Evolutionary conservation across 1,140 invertebrate species (phyloP).

Genomic region (Tenebrio molitor): DNA sequence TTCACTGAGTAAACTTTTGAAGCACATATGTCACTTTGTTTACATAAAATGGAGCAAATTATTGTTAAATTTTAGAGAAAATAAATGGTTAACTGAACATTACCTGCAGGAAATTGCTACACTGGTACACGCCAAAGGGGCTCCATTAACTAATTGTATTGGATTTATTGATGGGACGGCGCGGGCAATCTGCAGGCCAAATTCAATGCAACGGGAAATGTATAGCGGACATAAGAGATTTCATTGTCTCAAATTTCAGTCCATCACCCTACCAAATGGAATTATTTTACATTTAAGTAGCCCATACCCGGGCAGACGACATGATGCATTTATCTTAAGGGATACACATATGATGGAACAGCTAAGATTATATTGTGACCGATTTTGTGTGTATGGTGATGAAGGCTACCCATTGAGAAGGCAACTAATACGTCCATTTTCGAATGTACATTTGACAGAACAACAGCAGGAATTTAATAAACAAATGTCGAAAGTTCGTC

Average conservation of each 20-base stretch:
- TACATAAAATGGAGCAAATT: constrained; percentile 40
- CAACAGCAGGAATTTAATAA: constrained; percentile 24
- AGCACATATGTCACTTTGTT: constrained; percentile 22
- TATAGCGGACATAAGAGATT: constrained; percentile 29
- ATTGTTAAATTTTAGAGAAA: constrained; percentile 43
- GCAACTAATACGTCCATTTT: constrained; percentile 30
- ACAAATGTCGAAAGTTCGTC: constrained; percentile 26
- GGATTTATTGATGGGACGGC: constrained; percentile 56
- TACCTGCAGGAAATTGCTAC: constrained; percentile 38
- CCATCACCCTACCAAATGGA: constrained; percentile 16
- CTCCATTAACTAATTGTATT: constrained; percentile 48
- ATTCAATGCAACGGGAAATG: constrained; percentile 15
- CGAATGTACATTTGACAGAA: constrained; percentile 20
- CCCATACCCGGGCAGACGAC: constrained; percentile 27
- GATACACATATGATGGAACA: constrained; percentile 24
- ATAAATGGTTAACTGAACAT: constrained; percentile 39
- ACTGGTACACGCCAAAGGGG: constrained; percentile 46
- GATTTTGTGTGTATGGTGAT: constrained; percentile 16
- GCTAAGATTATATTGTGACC: constrained; percentile 4
- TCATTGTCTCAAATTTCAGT: constrained; percentile 15
- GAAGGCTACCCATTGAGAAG: constrained; percentile 18
- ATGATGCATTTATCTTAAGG: constrained; percentile 35
- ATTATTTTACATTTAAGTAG: constrained; percentile 34
- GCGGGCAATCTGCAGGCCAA: constrained; percentile 20
- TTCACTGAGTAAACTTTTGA: constrained; percentile 39